phyloP scores from a whole-genome alignment of 2,888 invertebrate species.

The Erannis defoliaria region DNA sequence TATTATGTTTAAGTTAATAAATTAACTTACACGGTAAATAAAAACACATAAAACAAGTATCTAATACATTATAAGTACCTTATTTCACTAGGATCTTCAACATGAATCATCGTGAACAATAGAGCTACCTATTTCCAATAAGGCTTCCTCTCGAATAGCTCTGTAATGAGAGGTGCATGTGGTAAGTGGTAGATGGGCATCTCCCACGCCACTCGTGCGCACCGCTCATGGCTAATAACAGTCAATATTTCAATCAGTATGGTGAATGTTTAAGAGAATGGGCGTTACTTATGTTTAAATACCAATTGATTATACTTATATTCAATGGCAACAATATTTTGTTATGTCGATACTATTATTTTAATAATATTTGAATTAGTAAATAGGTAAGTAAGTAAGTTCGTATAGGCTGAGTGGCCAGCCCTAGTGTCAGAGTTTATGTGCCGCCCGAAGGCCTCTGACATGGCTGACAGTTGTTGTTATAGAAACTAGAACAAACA shows the following conservation, averaged over 20 bases:
- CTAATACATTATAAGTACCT: background rate
- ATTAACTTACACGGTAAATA: background rate
- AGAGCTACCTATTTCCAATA: conserved; percentile 37
- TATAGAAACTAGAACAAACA: no score
- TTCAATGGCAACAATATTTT: background rate
- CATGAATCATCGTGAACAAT: conserved; percentile 41
- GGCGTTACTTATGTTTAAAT: conserved; percentile 8
- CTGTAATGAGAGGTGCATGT: conserved; percentile 40
- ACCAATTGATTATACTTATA: conserved; percentile 5
- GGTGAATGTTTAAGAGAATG: conserved; percentile 16
- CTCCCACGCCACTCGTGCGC: conserved; percentile 44
- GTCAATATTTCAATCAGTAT: conserved; percentile 37
- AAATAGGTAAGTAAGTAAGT: no score
- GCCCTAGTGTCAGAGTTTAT: no score
- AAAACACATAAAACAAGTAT: background rate
- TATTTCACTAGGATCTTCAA: conserved; percentile 10
- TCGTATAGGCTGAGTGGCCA: no score
- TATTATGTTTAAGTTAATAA: no score
- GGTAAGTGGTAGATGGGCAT: conserved; percentile 33
- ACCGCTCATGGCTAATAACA: conserved; percentile 30
- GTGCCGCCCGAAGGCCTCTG: no score
- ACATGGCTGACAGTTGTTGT: no score
- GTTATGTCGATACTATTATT: background rate
- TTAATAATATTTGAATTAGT: background rate
- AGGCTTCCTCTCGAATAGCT: conserved; percentile 42